Evolutionary conservation across 2,113 vertebrate genomes (phyloP).

Genomic region (Melospiza georgiana): DNA sequence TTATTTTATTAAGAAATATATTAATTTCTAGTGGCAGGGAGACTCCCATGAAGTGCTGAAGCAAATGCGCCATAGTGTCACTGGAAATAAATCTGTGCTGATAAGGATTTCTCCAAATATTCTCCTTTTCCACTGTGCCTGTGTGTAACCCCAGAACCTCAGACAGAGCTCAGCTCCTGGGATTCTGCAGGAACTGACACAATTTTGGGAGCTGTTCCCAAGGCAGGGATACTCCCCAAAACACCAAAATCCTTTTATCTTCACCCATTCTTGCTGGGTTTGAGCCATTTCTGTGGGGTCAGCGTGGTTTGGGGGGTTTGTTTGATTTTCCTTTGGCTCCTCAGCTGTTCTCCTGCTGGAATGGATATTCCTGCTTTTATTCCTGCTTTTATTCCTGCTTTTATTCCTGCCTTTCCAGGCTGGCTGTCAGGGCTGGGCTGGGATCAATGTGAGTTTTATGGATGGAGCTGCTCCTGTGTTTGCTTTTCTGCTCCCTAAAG

Average conservation of each 20-base stretch:
- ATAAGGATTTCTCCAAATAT: background rate
- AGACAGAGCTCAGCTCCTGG: accelerated
- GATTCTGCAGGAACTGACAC: too few relatives aligned
- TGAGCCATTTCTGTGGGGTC: too few relatives aligned
- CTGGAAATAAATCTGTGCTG: background rate
- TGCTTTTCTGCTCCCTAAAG: background rate
- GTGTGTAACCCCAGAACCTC: background rate
- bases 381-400: background rate
- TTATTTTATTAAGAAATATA: background rate
- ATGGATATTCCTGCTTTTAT: too few relatives aligned
- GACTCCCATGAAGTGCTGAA: background rate
- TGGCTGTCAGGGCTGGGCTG: background rate
- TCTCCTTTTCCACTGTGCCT: background rate
- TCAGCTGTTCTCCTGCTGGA: too few relatives aligned
- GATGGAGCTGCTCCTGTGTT: background rate
- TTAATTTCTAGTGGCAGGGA: background rate
- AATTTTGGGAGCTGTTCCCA: too few relatives aligned
- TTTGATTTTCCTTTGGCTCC: too few relatives aligned
- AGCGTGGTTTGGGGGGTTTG: too few relatives aligned
- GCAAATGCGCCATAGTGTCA: accelerated
- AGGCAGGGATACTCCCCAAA: too few relatives aligned
- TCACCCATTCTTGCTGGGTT: too few relatives aligned
- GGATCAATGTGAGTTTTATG: background rate
- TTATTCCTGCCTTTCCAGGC: background rate
- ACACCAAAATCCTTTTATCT: too few relatives aligned